Conservation (phyloP, 1,140 invertebrate species). For the Oncopeltus fasciatus region DNA sequence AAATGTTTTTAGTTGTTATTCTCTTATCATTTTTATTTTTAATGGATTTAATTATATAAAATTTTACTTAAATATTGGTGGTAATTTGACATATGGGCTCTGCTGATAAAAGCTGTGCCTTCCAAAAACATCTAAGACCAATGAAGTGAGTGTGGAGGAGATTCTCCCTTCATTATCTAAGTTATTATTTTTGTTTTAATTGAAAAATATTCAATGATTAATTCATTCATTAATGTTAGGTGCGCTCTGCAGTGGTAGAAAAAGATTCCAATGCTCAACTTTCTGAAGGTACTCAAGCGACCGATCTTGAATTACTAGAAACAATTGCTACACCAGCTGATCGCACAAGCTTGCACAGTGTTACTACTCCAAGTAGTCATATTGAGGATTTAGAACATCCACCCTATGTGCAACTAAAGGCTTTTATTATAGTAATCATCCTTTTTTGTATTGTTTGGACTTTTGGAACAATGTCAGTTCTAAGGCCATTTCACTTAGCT, state of each 20-base stretch:
- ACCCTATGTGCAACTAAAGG: slow-evolving; percentile 63
- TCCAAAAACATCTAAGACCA: too few species aligned
- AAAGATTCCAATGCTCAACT: slow-evolving; percentile 50
- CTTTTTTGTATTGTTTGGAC: slow-evolving; percentile 63
- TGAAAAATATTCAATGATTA: too few species aligned
- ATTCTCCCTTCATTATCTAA: too few species aligned
- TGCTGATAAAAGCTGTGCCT: too few species aligned
- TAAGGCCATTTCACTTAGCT: slow-evolving; percentile 45
- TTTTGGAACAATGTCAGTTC: slow-evolving; percentile 49
- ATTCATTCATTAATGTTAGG: slow-evolving; percentile 1
- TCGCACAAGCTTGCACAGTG: slow-evolving; percentile 43
- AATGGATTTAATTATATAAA: too few species aligned
- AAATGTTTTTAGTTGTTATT: too few species aligned
- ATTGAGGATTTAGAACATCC: slow-evolving; percentile 68
- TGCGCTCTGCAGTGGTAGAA: slow-evolving; percentile 53
- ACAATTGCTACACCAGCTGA: slow-evolving; percentile 31
- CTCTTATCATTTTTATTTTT: too few species aligned
- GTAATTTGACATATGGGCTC: too few species aligned
- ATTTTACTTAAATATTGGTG: too few species aligned
- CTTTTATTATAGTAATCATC: slow-evolving; percentile 59
- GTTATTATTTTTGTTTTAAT: too few species aligned
- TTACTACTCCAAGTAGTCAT: slow-evolving; percentile 48
- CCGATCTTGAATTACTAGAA: slow-evolving; percentile 50
- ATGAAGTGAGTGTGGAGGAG: too few species aligned
- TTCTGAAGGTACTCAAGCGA: slow-evolving; percentile 61